Evolutionary conservation across 2,113 vertebrate genomes (phyloP).

Genomic region (Cyrtonyx montezumae): DNA sequence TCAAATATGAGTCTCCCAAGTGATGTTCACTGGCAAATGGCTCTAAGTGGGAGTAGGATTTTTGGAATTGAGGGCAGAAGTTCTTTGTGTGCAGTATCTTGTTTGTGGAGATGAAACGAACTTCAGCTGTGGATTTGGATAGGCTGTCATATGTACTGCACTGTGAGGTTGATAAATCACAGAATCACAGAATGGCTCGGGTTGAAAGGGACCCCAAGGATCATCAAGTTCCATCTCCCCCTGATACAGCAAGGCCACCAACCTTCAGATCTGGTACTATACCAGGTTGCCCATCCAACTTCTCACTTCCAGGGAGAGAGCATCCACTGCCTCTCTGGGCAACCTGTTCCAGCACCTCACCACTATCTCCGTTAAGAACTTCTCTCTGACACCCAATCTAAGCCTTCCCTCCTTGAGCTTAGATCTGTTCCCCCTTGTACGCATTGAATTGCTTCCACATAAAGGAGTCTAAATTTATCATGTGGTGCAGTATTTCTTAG

Average conservation of each 20-base stretch:
- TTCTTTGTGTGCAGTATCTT: not conserved
- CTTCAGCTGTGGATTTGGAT: not conserved
- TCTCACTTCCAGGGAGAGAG: no score
- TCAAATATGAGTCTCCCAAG: not conserved
- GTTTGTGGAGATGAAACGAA: not conserved
- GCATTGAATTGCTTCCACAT: not conserved
- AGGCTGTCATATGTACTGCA: accelerated
- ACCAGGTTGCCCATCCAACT: no score
- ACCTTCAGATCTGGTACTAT: no score
- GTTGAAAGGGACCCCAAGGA: no score
- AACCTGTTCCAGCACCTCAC: no score
- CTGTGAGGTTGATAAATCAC: not conserved
- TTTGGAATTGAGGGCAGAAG: not conserved
- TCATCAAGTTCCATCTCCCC: no score
- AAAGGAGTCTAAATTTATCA: not conserved
- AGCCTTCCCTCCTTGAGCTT: no score
- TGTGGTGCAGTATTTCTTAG: not conserved
- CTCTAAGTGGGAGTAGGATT: not conserved
- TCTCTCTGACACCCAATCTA: no score
- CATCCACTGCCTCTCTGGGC: no score
- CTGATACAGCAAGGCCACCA: no score
- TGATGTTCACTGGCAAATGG: not conserved
- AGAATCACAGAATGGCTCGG: no score
- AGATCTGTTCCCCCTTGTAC: not conserved
- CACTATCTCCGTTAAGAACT: no score